A percentile compares a stretch with the other conserved stretches of the same genome.
phyloP scores from a whole-genome alignment of 35 echinoderm and acorn worm genomes.

The Heliocidaris erythrogramma region DNA sequence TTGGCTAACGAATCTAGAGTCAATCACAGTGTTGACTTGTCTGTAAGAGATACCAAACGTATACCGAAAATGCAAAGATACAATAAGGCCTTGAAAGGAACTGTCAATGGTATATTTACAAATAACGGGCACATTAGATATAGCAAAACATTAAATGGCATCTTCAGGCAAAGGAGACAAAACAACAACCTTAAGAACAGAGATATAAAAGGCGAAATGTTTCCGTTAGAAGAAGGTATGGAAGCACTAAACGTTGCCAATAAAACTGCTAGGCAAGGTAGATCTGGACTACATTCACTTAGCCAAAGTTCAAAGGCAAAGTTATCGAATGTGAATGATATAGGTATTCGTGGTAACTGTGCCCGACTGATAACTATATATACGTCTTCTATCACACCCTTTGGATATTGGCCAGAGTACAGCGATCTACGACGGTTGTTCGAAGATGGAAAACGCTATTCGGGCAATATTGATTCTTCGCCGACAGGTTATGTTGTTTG shows the following conservation, averaged over 20 bases:
- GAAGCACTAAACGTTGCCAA: neutral
- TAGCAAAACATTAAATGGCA: too few relatives aligned
- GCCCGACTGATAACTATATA: conserved; percentile 46
- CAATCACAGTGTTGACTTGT: neutral
- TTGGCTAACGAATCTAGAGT: neutral
- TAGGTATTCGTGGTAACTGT: neutral
- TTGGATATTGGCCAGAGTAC: conserved; percentile 79
- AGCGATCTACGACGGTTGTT: conserved; percentile 56
- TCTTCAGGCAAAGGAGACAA: too few relatives aligned
- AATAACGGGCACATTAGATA: neutral
- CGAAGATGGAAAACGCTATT: neutral
- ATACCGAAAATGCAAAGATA: neutral
- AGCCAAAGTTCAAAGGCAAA: neutral
- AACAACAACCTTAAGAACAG: neutral
- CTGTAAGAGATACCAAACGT: neutral
- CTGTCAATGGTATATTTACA: neutral
- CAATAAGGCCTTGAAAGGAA: neutral
- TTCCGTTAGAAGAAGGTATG: neutral
- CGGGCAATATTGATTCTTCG: conserved; percentile 27
- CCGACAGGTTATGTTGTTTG: conserved; percentile 61
- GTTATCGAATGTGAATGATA: neutral
- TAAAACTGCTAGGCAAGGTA: neutral
- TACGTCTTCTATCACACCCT: conserved; percentile 48
- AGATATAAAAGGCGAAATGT: neutral
- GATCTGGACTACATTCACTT: neutral